Evolutionary conservation across 2,888 invertebrate genomes (phyloP).

Genomic region (Peribatodes rhomboidaria): DNA sequence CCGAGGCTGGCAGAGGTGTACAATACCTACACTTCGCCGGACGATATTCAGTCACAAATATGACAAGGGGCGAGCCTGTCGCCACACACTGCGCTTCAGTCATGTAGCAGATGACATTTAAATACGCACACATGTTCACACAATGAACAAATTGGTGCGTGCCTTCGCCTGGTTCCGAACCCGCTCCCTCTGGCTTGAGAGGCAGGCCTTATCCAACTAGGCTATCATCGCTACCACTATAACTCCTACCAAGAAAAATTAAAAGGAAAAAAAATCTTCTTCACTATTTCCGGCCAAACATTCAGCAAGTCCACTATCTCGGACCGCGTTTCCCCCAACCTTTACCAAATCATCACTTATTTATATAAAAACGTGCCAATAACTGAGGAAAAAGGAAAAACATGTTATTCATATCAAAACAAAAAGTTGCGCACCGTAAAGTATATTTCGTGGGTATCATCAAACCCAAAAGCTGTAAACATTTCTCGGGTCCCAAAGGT

Average conservation of each 20-base stretch:
- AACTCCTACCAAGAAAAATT: not conserved
- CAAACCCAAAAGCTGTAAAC: constrained; percentile 52
- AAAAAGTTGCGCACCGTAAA: constrained; percentile 49
- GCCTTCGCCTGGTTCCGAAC: too few species aligned
- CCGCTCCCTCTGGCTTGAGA: too few species aligned
- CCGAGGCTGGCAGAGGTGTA: too few species aligned
- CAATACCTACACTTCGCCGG: too few species aligned
- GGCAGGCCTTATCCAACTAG: too few species aligned
- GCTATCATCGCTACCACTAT: too few species aligned
- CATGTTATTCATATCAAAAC: constrained; percentile 50
- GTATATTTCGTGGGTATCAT: constrained; percentile 55
- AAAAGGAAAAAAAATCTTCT: constrained; percentile 1
- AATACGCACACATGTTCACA: too few species aligned
- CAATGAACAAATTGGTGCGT: too few species aligned
- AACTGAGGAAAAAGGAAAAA: constrained; percentile 35
- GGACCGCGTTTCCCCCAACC: constrained; percentile 11
- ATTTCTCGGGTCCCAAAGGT: constrained; percentile 52
- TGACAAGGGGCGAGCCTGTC: too few species aligned
- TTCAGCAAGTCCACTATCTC: constrained; percentile 12
- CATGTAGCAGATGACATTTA: too few species aligned
- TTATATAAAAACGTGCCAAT: constrained; percentile 35
- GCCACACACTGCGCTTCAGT: too few species aligned
- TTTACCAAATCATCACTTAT: constrained; percentile 34
- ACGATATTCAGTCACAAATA: too few species aligned
- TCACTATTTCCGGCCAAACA: constrained; percentile 12